Evolutionary conservation across 2,113 vertebrate species (phyloP).

Genomic region (Calyptomena viridis): DNA sequence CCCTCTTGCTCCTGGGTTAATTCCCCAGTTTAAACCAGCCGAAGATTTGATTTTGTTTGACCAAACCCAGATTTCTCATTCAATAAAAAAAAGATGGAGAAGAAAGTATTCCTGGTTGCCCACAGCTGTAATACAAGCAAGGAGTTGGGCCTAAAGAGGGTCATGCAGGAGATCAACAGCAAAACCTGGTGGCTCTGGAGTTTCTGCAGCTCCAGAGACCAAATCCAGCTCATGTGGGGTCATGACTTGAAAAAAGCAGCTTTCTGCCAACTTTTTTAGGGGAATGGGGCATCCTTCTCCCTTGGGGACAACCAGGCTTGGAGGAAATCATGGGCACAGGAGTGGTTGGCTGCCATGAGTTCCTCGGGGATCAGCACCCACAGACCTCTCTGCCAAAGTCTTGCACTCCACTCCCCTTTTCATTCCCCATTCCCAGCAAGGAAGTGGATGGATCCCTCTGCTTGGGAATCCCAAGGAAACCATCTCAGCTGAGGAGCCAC

Average conservation of each 20-base stretch:
- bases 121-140: neutral
- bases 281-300: neutral
- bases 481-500: neutral
- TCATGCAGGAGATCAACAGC: neutral
- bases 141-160: neutral
- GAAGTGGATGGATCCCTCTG: neutral
- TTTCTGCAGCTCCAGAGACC: neutral
- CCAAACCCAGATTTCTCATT: neutral
- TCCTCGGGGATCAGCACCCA: rapidly evolving
- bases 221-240: neutral
- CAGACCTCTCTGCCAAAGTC: no score
- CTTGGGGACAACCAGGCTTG: neutral
- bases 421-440: neutral
- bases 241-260: neutral
- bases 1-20: neutral
- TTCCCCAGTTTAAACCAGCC: neutral
- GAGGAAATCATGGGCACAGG: neutral
- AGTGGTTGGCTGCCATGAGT: rapidly evolving
- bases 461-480: neutral
- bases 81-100: neutral
- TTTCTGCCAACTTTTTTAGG: neutral
- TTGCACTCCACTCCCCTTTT: neutral
- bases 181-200: neutral
- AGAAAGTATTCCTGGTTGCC: neutral
- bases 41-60: neutral